These are phyloP conservation scores for Trogon melanurus DNA, from an alignment of 2,113 vertebrate species.

Conservation along the genomic window DNA sequence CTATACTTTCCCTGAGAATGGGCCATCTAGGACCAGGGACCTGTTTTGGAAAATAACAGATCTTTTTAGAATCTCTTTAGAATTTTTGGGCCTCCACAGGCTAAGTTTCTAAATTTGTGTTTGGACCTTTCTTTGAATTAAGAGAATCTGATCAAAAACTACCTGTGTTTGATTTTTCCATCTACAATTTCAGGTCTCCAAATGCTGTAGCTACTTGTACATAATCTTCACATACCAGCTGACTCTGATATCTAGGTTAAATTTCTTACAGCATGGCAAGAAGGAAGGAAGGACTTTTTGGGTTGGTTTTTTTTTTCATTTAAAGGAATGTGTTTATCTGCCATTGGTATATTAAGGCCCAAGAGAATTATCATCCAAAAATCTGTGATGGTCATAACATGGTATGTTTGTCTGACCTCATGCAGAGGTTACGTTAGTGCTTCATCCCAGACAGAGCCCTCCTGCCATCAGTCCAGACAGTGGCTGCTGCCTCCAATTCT, in stretches of 20 bases:
- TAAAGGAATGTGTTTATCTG: background rate
- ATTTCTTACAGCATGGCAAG: background rate
- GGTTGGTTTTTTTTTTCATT: too few species aligned
- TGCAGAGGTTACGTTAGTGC: background rate
- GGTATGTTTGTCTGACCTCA: background rate
- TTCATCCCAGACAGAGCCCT: background rate
- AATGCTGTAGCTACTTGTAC: background rate
- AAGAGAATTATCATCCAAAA: slow-evolving; percentile 2
- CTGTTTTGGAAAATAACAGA: background rate
- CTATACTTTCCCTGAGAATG: background rate
- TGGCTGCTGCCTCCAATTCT: background rate
- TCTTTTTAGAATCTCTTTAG: background rate
- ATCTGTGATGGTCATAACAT: background rate
- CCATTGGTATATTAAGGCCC: background rate
- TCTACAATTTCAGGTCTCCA: background rate
- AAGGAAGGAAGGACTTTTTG: background rate
- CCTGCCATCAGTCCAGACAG: background rate
- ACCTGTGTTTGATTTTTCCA: background rate
- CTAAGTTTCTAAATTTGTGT: background rate
- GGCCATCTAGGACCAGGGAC: background rate
- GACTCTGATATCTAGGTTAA: background rate
- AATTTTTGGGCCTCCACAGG: background rate
- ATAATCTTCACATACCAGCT: background rate
- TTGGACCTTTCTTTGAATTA: background rate
- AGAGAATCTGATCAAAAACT: background rate